Percentiles rank a stretch among this genome's conserved stretches.
These are phyloP conservation scores for Pteropus rufus DNA, from an alignment of 2,797 vertebrate genomes.

Conservation along the genomic window DNA sequence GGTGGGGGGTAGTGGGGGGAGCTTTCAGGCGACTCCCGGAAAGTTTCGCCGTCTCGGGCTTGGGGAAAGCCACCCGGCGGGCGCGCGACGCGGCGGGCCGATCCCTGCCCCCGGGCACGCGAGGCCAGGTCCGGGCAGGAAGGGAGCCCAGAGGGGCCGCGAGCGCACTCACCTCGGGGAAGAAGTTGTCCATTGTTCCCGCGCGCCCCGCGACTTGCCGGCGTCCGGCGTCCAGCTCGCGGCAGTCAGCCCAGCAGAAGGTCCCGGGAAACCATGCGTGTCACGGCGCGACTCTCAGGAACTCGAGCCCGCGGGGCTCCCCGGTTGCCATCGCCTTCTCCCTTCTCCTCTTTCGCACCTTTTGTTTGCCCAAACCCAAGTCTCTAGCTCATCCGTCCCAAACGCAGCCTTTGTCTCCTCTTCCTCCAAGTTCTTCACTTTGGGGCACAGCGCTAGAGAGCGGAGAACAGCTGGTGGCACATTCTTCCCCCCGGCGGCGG, in stretches of 20 bases:
- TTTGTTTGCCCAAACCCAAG: constrained; percentile 53
- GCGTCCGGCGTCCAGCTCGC: constrained; percentile 5
- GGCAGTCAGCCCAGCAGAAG: constrained; percentile 54
- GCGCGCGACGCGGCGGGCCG: not conserved
- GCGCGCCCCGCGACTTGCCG: constrained; percentile 24
- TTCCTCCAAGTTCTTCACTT: constrained; percentile 57
- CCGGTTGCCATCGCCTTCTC: constrained; percentile 56
- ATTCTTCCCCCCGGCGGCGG: constrained; percentile 36
- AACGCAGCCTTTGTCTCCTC: constrained; percentile 85
- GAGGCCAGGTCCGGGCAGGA: not conserved
- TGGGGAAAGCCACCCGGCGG: rapidly evolving
- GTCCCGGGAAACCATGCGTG: constrained; percentile 75
- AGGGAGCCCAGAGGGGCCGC: not conserved
- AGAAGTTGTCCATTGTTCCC: constrained; percentile 88
- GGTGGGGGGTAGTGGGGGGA: not conserved
- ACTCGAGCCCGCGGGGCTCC: constrained; percentile 39
- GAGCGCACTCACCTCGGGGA: constrained; percentile 86
- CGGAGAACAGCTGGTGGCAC: constrained; percentile 65
- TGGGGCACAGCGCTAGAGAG: constrained; percentile 23
- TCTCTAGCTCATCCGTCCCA: constrained; percentile 62
- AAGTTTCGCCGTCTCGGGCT: not conserved
- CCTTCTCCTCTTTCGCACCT: constrained; percentile 32
- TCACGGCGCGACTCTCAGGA: constrained; percentile 55
- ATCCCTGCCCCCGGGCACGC: not conserved
- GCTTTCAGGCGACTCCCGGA: not conserved